A percentile compares a stretch with the other conserved stretches of the same genome.
These are phyloP conservation scores for Pitta sordida DNA, from an alignment of 2,113 vertebrate species.

Conservation along the genomic window DNA sequence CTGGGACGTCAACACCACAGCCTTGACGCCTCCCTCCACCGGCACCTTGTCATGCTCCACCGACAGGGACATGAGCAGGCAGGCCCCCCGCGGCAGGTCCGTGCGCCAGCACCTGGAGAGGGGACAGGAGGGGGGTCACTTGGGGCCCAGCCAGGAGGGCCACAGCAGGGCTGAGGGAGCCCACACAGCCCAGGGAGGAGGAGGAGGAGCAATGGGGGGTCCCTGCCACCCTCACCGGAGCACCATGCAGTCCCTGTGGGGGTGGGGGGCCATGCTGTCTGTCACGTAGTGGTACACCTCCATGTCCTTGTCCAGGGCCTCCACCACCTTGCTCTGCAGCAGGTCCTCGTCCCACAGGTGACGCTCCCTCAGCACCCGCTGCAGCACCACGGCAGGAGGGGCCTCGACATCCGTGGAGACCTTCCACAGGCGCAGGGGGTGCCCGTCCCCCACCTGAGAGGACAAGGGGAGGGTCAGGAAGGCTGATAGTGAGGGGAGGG, in stretches of 20 bases:
- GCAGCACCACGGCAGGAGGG: constrained; percentile 72
- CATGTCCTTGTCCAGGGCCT: constrained; percentile 76
- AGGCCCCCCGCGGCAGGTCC: constrained; percentile 75
- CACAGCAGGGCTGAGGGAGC: fast-evolving
- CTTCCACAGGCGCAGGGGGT: constrained; percentile 82
- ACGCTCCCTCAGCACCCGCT: constrained; percentile 81
- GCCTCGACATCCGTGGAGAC: constrained; percentile 79
- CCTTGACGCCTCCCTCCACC: constrained; percentile 73
- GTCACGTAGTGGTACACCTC: constrained; percentile 84
- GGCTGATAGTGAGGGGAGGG: not conserved
- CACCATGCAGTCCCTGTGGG: constrained; percentile 79
- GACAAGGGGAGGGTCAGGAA: not conserved
- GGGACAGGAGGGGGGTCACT: fast-evolving
- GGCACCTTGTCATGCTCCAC: constrained; percentile 78
- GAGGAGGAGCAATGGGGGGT: not conserved
- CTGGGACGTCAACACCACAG: constrained; percentile 79
- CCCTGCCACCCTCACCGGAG: constrained; percentile 70
- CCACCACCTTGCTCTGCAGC: constrained; percentile 80
- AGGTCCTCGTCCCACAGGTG: constrained; percentile 87
- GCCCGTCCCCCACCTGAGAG: constrained; percentile 76
- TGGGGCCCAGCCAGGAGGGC: fast-evolving
- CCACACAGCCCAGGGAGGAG: fast-evolving
- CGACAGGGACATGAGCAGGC: constrained; percentile 78
- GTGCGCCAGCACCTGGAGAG: constrained; percentile 78
- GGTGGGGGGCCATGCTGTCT: constrained; percentile 86